phyloP scores from a whole-genome alignment of 2,113 vertebrate species.

The Papio anubis region DNA sequence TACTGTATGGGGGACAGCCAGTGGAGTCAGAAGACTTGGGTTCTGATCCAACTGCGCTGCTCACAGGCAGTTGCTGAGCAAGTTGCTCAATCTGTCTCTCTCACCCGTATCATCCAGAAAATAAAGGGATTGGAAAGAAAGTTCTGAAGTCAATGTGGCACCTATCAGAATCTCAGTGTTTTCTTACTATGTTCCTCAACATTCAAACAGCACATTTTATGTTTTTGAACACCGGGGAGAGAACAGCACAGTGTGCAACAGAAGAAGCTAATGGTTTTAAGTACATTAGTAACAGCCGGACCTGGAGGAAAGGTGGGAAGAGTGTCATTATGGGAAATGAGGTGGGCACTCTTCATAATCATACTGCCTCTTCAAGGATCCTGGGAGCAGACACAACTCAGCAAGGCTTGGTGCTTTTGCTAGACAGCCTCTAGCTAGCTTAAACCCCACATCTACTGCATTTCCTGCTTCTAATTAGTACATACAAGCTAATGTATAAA shows the following conservation, averaged over 20 bases:
- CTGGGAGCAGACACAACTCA: not conserved
- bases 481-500: not conserved
- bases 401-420: not conserved
- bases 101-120: not conserved
- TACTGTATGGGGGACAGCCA: not conserved
- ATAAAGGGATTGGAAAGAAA: not conserved
- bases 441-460: not conserved
- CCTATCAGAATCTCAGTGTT: not conserved
- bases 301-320: too few relatives aligned
- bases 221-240: not conserved
- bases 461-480: not conserved
- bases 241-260: accelerated
- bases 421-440: not conserved
- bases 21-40: not conserved
- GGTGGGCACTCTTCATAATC: not conserved
- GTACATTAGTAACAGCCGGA: not conserved
- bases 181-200: not conserved
- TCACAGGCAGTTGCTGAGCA: not conserved
- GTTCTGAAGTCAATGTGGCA: not conserved
- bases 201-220: not conserved
- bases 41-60: not conserved
- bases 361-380: not conserved
- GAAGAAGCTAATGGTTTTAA: not conserved
- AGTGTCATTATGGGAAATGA: not conserved
- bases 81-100: not conserved